Percentiles rank a stretch among this genome's conserved stretches.
Conservation (phyloP, 2,797 vertebrate species). For the Meriones psammophilus region DNA sequence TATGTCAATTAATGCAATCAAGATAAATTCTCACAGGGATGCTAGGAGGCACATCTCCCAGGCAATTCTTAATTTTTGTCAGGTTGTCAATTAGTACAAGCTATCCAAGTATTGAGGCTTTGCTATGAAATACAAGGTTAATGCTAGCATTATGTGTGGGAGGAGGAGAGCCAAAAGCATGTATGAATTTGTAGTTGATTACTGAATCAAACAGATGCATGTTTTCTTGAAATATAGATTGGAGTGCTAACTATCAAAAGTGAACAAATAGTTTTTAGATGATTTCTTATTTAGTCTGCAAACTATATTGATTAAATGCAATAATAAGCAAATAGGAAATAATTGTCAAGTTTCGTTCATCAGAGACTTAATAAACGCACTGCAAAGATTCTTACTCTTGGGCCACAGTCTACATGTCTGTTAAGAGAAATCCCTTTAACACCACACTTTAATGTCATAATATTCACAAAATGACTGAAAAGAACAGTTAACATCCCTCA, state of each 20-base stretch:
- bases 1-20: neutral
- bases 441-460: neutral
- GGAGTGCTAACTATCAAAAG: neutral
- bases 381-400: slow-evolving; percentile 15
- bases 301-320: neutral
- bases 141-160: neutral
- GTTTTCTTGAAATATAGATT: neutral
- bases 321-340: neutral
- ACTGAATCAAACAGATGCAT: neutral
- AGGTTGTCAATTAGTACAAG: neutral
- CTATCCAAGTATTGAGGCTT: neutral
- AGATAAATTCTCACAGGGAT: neutral
- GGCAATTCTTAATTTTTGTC: neutral
- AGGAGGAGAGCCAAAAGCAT: neutral
- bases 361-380: neutral
- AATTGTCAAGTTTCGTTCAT: neutral
- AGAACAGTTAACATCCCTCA: neutral
- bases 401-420: neutral
- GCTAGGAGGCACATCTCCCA: neutral
- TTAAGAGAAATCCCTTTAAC: neutral
- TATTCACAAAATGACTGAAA: neutral
- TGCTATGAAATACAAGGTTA: neutral
- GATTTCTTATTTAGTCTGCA: neutral
- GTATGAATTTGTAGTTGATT: neutral
- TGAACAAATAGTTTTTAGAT: slow-evolving; percentile 28